Conservation (phyloP, 2,797 vertebrate species). For the Neopelma chrysocephalum region DNA sequence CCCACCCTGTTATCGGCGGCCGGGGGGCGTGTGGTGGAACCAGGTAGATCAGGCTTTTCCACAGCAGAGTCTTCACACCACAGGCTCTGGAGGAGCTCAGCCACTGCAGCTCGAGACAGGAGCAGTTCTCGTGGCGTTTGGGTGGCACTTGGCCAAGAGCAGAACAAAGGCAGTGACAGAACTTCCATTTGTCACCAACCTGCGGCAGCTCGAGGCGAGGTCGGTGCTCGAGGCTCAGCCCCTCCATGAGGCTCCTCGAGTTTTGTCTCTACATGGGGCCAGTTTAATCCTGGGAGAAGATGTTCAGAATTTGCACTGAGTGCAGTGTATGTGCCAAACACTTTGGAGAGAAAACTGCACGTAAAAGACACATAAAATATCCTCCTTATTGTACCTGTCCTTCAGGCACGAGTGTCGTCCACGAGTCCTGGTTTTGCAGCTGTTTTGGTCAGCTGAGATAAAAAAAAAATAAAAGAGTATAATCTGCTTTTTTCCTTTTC, state of each 20-base stretch:
- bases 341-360: neutral
- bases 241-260: neutral
- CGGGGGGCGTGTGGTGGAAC: neutral
- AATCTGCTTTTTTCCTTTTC: neutral
- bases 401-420: neutral
- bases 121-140: neutral
- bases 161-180: slow-evolving; percentile 36
- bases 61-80: neutral
- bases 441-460: neutral
- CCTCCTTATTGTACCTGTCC: neutral
- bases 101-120: neutral
- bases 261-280: neutral
- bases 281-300: neutral
- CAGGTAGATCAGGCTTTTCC: neutral
- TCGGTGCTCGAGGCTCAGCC: neutral
- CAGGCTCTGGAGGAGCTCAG: neutral
- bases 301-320: neutral
- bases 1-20: neutral
- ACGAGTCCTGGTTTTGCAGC: neutral
- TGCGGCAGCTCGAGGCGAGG: neutral
- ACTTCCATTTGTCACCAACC: slow-evolving; percentile 25
- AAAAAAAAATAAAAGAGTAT: neutral
- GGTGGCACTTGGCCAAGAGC: slow-evolving; percentile 31
- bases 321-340: neutral
- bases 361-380: neutral